Base-by-base conservation (phyloP, 2,113 vertebrate species). In the Bufo bufo region DNA sequence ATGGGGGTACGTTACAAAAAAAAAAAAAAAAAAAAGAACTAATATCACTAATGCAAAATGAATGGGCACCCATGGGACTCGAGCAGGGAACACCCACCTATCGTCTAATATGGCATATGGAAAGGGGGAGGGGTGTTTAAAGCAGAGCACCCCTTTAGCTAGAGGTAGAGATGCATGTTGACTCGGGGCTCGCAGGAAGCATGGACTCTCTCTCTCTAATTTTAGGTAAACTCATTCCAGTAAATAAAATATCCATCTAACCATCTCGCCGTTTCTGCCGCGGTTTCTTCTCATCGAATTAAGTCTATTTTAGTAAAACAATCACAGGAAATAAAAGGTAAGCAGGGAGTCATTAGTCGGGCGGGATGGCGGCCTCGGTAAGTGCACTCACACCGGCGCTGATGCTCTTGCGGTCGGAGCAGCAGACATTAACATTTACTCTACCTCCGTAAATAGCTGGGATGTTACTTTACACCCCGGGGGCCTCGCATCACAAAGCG, bases 341-440 rank as follows among this genome's bases (percentile, higher is more conserved):
- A 49, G 81, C n/a, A 12, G 54, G 4, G 13, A 58, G 61, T 17
- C 61, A 86, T 63, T 10, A 52, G 19, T 4, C 2, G 8, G 56
- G 17, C 23, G 0, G 14, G 19, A 1, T 33, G 85, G 16, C 50
- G 33, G 47, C 43, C 72, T 8, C 13, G 45, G 59, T 52, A 78
- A 79, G 85, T 78, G 85, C 85, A 78, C 14, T 54, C 54, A 4
- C n/a, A 9, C 65, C 45, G 59, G n/a, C 54, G 56, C 75, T 16
- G 58, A 78, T 66, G 56, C 74, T 50, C 65, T 49, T 86, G 85
- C 77, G 85, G 85, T 86, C 47, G 20, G 20, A 47, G 20, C 11
- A n/a, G 54, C 54, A 77, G 54, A 61, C 85, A 86, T 86, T 86
- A 63, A 86, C 61, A 16, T 86, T 86, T 23, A 23, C 59, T 78